Base-by-base conservation (phyloP, 2,113 vertebrate species). In the Lichenostomus cassidix region DNA sequence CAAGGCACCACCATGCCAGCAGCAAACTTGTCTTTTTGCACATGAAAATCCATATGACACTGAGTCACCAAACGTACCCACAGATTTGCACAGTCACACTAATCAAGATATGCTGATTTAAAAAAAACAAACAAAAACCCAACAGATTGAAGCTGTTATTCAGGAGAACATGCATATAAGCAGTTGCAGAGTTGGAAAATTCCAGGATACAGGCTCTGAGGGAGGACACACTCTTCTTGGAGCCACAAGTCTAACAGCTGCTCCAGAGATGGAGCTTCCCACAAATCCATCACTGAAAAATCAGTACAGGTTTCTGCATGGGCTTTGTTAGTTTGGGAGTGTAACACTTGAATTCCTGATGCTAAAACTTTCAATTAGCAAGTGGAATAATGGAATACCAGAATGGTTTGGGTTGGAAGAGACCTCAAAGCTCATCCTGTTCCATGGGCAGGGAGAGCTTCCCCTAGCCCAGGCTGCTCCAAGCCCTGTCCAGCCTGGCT, bases 301-400 rank as follows among this genome's bases (percentile, higher is more conserved):
- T 49, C 29, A 53, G 20, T 1, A 7, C 20, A 67, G 39, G 24
- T 41, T 64, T 16, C 21, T 17, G 4, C 11, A 24, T 0, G 24
- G 19, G 10, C 20, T 65, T 50, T 62, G 24, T 28, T 15, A 44
- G 7, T 39, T 29, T 25, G 55, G 25, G 23, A 31, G 33, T 17
- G n/a, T 4, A 24, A 19, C 19, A 12, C 10, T 7, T 17, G 13
- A 73, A 68, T 33, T 90, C 41, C n/a, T 37, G n/a, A 53, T 37
- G 44, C 55, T 75, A 2, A 18, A 47, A 3, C 1, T 39, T 33
- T 17, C 3, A 3, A 2, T 27, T 4, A 39, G 20, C n/a, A 50
- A 31, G 29, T 3, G 33, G 42, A 65, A 12, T 15, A 35, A 8
- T 1, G 4, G 53, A 24, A 41, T 12, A 7, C n/a, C 67, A 37